Percentiles rank a stretch among this genome's conserved stretches.
Evolutionary conservation across 2,888 invertebrate species (phyloP).

Genomic region (Calameuta pallipes): DNA sequence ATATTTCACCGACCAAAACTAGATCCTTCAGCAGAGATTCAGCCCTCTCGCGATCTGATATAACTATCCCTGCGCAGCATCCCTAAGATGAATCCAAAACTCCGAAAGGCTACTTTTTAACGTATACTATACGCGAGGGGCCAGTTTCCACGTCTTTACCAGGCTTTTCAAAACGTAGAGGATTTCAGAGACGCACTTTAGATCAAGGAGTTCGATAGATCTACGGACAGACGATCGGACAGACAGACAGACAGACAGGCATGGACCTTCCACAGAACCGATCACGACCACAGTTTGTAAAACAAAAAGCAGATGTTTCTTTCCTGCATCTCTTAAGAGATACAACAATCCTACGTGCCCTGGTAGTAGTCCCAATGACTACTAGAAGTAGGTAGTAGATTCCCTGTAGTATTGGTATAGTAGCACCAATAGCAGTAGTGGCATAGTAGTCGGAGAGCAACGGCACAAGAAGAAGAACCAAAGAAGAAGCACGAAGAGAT

Average conservation of each 20-base stretch:
- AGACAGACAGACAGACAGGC: conserved; percentile 16
- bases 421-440: not conserved
- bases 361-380: not conserved
- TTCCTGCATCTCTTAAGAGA: conserved; percentile 3
- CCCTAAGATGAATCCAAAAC: not conserved
- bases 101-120: not conserved
- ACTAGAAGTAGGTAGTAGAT: not conserved
- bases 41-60: conserved; percentile 5
- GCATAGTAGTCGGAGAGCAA: not conserved
- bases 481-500: conserved; percentile 37
- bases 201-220: conserved; percentile 50
- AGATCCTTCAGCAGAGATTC: conserved; percentile 1
- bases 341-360: not conserved
- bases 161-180: conserved; percentile 11
- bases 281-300: conserved; percentile 28
- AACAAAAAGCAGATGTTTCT: conserved; percentile 28
- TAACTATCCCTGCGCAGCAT: not conserved
- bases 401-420: not conserved
- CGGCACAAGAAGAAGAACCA: not conserved
- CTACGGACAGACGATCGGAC: conserved; percentile 21
- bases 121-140: not conserved
- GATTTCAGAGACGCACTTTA: conserved; percentile 44
- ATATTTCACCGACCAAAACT: not conserved
- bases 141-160: conserved; percentile 22
- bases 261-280: conserved; percentile 14